phyloP scores from a whole-genome alignment of 2,113 vertebrate species.

The Amazona vittata region DNA sequence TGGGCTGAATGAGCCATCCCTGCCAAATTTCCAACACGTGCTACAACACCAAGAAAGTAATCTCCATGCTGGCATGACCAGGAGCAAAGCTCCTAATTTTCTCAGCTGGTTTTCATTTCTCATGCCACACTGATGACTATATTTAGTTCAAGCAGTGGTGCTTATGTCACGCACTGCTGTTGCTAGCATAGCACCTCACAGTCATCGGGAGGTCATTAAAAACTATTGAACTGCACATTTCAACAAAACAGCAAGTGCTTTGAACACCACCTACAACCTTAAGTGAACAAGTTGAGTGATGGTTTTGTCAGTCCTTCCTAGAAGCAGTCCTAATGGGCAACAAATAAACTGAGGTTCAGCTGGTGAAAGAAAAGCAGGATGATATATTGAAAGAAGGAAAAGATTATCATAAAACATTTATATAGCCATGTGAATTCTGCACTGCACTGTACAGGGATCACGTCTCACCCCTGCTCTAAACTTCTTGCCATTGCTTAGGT shows the following conservation, averaged over 20 bases:
- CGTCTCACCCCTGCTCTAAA: neutral
- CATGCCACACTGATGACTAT: neutral
- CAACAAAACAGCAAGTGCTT: neutral
- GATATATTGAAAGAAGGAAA: neutral
- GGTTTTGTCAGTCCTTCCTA: neutral
- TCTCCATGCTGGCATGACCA: neutral
- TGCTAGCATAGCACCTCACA: neutral
- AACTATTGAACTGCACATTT: neutral
- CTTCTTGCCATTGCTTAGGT: neutral
- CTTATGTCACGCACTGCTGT: neutral
- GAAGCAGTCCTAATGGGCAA: neutral
- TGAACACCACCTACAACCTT: neutral
- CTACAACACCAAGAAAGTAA: neutral
- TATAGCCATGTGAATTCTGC: neutral
- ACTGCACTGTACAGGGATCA: neutral
- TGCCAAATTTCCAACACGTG: neutral
- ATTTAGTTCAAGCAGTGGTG: neutral
- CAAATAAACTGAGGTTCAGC: conserved; percentile 14
- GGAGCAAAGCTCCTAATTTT: neutral
- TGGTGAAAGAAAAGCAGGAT: neutral
- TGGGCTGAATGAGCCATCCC: neutral
- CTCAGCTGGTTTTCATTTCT: conserved; percentile 13
- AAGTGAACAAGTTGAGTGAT: neutral
- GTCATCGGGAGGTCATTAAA: neutral
- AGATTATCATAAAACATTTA: neutral